Conservation (phyloP, 2,888 invertebrate genomes). For the Willowsia nigromaculata region DNA sequence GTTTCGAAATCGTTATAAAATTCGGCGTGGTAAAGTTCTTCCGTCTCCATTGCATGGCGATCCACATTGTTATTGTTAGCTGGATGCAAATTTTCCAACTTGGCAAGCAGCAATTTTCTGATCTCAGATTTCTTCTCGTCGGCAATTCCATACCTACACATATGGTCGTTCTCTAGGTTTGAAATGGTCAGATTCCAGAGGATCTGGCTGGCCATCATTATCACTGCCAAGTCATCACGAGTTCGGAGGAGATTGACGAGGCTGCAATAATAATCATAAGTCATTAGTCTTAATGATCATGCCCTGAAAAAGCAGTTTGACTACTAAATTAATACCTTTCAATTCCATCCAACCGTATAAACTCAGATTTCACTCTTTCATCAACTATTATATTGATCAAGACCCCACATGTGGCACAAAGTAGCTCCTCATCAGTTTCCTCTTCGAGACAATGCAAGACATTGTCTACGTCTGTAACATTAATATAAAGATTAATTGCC, state of each 20-base stretch:
- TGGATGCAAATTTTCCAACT: conserved; percentile 41
- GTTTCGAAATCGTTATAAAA: conserved; percentile 61
- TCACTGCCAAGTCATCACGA: conserved; percentile 72
- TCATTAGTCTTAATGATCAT: no score
- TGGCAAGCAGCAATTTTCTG: conserved; percentile 42
- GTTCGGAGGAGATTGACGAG: conserved; percentile 71
- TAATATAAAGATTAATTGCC: not conserved
- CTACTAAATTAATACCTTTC: no score
- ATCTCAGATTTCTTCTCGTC: conserved; percentile 61
- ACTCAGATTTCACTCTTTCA: conserved; percentile 73
- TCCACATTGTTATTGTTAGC: not conserved
- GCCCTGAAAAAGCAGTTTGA: no score
- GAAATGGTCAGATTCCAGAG: conserved; percentile 77
- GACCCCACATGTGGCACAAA: conserved; percentile 77
- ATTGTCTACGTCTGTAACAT: conserved; percentile 69
- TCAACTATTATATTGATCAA: conserved; percentile 78
- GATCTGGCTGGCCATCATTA: conserved; percentile 76
- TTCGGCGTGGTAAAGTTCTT: conserved; percentile 19
- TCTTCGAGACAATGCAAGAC: conserved; percentile 72
- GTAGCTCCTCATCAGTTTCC: conserved; percentile 72
- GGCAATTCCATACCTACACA: conserved; percentile 35
- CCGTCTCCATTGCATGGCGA: not conserved
- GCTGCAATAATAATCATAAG: no score
- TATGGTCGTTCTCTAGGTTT: conserved; percentile 51
- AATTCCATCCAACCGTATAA: conserved; percentile 71